Evolutionary conservation across 2,888 invertebrate species (phyloP).

Genomic region (Perizoma affinitatum): DNA sequence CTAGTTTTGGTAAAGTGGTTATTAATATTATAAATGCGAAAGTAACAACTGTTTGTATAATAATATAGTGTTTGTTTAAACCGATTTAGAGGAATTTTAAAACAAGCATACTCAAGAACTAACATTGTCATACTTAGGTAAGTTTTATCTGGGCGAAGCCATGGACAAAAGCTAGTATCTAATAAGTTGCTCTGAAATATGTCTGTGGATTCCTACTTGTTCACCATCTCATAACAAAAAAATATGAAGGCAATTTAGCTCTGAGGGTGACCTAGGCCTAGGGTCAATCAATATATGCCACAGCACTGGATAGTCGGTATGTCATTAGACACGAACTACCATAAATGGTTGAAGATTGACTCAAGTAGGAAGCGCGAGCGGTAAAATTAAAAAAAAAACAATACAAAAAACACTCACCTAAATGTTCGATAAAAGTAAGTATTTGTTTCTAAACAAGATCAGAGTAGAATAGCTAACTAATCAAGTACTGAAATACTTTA

Average conservation of each 20-base stretch:
- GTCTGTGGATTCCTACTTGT: not conserved
- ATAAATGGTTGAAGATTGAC: slow-evolving; percentile 6
- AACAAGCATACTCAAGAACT: not conserved
- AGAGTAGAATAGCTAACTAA: too few relatives aligned
- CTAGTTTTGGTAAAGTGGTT: too few relatives aligned
- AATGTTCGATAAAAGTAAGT: too few relatives aligned
- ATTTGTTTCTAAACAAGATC: too few relatives aligned
- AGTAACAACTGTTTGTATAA: too few relatives aligned
- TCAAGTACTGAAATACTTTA: too few relatives aligned
- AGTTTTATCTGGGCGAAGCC: too few relatives aligned
- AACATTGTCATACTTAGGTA: too few relatives aligned
- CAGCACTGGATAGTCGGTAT: slow-evolving; percentile 22
- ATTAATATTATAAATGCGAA: too few relatives aligned
- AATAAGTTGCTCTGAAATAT: not conserved
- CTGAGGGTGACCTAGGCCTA: slow-evolving; percentile 26
- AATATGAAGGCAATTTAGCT: slow-evolving; percentile 36
- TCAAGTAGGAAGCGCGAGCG: slow-evolving; percentile 9
- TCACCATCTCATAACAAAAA: slow-evolving; percentile 28
- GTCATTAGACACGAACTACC: slow-evolving; percentile 36
- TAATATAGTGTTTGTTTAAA: too few relatives aligned
- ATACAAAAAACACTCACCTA: too few relatives aligned
- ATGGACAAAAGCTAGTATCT: not conserved
- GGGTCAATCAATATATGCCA: slow-evolving; percentile 38
- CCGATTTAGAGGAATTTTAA: not conserved
- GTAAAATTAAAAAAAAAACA: too few relatives aligned